Conservation (phyloP, 2,797 vertebrate species). For the Sciaenops ocellatus region DNA sequence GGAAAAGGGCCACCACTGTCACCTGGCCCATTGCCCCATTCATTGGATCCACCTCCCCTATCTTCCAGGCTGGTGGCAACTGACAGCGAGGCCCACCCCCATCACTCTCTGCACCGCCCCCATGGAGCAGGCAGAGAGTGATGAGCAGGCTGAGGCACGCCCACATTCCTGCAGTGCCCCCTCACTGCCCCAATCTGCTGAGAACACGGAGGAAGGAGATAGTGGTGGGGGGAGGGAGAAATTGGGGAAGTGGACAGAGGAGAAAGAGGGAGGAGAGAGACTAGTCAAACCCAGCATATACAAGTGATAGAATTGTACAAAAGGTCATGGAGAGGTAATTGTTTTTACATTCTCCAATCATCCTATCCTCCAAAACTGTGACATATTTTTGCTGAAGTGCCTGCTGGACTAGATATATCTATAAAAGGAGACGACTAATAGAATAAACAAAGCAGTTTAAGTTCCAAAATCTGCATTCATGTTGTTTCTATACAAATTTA, state of each 20-base stretch:
- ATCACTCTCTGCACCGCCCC: slow-evolving; percentile 88
- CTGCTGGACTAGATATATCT: background rate
- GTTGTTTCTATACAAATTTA: background rate
- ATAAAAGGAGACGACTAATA: background rate
- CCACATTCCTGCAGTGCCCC: slow-evolving; percentile 87
- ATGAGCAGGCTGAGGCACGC: slow-evolving; percentile 88
- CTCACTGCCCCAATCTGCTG: slow-evolving; percentile 54
- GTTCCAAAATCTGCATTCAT: background rate
- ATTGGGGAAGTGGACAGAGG: background rate
- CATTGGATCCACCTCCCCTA: slow-evolving; percentile 90
- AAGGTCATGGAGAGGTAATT: slow-evolving; percentile 40
- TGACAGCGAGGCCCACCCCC: slow-evolving; percentile 84
- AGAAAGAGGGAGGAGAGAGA: slow-evolving; percentile 8
- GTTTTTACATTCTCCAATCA: background rate
- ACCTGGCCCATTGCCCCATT: slow-evolving; percentile 85
- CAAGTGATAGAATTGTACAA: slow-evolving; percentile 38
- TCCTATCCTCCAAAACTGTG: background rate
- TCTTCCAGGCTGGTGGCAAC: slow-evolving; percentile 87
- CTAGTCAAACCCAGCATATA: slow-evolving; percentile 29
- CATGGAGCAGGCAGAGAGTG: slow-evolving; percentile 92
- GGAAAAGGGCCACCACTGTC: slow-evolving; percentile 92
- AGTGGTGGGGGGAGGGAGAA: background rate
- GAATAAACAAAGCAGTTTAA: slow-evolving; percentile 5
- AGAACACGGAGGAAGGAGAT: slow-evolving; percentile 12
- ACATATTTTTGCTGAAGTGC: background rate